These are phyloP conservation scores for Saccostrea glomerata DNA, from an alignment of 1,140 invertebrate species.

Conservation along the genomic window DNA sequence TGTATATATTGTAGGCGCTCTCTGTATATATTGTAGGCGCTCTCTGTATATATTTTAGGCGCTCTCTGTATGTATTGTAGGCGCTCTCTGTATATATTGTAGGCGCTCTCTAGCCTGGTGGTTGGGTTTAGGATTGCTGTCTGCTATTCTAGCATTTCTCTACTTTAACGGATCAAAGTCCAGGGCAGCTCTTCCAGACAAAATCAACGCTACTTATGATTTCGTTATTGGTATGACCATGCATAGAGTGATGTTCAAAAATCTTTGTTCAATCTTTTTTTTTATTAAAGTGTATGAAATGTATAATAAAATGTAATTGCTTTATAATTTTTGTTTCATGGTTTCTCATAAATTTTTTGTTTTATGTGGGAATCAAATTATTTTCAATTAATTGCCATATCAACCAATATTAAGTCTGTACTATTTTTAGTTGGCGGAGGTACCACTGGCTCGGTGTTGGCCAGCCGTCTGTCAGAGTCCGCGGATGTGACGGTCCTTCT, in stretches of 20 bases:
- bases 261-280: neutral
- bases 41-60: too few species aligned
- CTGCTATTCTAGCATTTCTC: conserved; percentile 42
- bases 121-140: conserved; percentile 50
- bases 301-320: too few species aligned
- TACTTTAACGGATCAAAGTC: conserved; percentile 48
- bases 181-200: conserved; percentile 44
- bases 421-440: conserved; percentile 87
- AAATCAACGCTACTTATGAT: conserved; percentile 53
- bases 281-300: too few species aligned
- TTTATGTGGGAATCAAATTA: neutral
- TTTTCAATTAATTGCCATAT: too few species aligned
- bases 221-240: conserved; percentile 48
- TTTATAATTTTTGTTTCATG: too few species aligned
- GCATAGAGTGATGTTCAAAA: neutral
- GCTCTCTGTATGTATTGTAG: too few species aligned
- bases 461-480: conserved; percentile 91
- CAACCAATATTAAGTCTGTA: neutral
- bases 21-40: too few species aligned
- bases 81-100: neutral
- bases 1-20: too few species aligned
- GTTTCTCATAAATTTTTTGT: neutral
- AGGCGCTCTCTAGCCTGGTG: conserved; percentile 54
- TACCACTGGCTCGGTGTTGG: conserved; percentile 95
- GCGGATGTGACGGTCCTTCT: conserved; percentile 87